Evolutionary conservation across 2,888 invertebrate species (phyloP).

Genomic region (Lumbricus terrestris): DNA sequence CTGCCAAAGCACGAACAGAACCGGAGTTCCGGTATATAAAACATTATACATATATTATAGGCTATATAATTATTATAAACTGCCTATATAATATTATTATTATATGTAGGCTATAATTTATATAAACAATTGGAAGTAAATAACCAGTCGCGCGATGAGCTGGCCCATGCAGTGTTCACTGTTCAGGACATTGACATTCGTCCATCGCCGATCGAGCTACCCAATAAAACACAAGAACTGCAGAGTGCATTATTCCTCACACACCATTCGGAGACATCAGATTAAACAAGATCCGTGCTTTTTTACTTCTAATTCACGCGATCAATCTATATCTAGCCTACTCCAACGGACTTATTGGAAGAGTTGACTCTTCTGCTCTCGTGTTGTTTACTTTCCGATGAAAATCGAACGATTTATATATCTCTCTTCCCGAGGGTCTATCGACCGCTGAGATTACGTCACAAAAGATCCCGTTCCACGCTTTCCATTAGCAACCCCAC

Average conservation of each 20-base stretch:
- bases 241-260: background rate
- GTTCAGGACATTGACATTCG: background rate
- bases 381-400: background rate
- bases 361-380: background rate
- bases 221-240: background rate
- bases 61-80: too few species aligned
- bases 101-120: too few species aligned
- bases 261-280: too few species aligned
- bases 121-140: too few species aligned
- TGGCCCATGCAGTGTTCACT: too few species aligned
- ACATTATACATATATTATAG: too few species aligned
- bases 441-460: background rate
- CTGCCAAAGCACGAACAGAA: too few species aligned
- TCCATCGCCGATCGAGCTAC: background rate
- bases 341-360: background rate
- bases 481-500: background rate
- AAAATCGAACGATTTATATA: background rate
- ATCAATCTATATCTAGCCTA: too few species aligned
- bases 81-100: too few species aligned
- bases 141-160: background rate
- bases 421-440: background rate
- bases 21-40: too few species aligned
- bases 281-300: too few species aligned
- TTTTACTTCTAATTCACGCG: background rate
- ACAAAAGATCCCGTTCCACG: background rate